Evolutionary conservation across 1,140 invertebrate genomes (phyloP), one percentile per base, ranked within the genome.

Genomic region (Zaprionus vittiger): DNA sequence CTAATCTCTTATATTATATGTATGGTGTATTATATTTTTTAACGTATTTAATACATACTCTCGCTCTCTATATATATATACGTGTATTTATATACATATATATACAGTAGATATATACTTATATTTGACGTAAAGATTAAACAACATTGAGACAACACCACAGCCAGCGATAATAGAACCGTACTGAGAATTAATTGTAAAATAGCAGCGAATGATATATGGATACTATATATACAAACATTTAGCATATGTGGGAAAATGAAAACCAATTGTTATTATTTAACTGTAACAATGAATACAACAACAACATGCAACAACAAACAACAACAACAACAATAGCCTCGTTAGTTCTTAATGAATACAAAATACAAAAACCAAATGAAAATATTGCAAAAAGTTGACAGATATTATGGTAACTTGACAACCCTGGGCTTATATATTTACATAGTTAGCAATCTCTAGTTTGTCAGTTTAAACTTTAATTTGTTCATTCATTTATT

Each of bases 21-120:
- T 90, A 90, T 82, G 85, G 86, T 90, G 85, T 90, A 90, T 90
- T 90, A 90, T 90, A 90, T 90, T 90, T 90, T 90, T 89, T 90
- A 90, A 90, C 67, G 76, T 89, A 89, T 82, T 87, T 90, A 90
- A 85, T 68, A 65, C 79, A 84, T 90, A 90, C 76, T 82, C 85
- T 89, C 67, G 83, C 70, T 62, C 67, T 56, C 70, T 66, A 73
- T 38, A 75, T 74, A 73, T 82, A 81, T 81, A 77, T 77, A 87
- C 47, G 70, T 73, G 54, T 26, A 61, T 68, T 7, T 55, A 77
- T 67, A 68, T 49, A 67, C 55, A 70, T 31, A 69, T 68, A 61
- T 74, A 74, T 65, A 72, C 55, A 82, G 76, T 56, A 86, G 76
- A 73, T 83, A 89, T 81, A 77, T 71, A 89, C 71, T 89, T 83